Evolutionary conservation across 2,113 vertebrate species (phyloP).

Genomic region (Myotis brandtii): DNA sequence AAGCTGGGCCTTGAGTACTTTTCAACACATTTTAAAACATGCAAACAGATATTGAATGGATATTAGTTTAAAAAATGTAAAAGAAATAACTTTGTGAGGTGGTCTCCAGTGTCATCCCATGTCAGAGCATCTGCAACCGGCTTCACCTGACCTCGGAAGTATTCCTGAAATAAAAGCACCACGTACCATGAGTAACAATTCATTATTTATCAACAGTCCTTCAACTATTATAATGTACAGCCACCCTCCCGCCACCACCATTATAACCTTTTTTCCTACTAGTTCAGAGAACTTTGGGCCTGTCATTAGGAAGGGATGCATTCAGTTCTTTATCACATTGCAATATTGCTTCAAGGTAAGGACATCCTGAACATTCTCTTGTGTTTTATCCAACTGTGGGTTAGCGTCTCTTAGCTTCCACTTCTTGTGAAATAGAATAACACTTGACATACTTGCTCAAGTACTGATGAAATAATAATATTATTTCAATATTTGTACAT

Average conservation of each 20-base stretch:
- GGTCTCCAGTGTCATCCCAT: slow-evolving; percentile 87
- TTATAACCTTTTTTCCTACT: not conserved
- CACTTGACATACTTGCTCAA: not conserved
- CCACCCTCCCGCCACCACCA: too few relatives aligned
- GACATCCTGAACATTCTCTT: not conserved
- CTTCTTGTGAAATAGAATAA: not conserved
- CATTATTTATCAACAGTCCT: not conserved
- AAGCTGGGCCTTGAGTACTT: not conserved
- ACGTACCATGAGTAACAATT: not conserved
- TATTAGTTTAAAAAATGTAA: slow-evolving; percentile 32
- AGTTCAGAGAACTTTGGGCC: not conserved
- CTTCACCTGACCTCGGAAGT: slow-evolving; percentile 89
- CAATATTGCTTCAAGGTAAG: not conserved
- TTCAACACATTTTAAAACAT: not conserved
- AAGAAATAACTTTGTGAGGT: slow-evolving; percentile 79
- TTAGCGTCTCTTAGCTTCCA: not conserved
- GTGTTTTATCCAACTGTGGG: not conserved
- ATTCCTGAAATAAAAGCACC: slow-evolving; percentile 83
- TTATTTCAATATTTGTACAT: not conserved
- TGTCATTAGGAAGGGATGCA: not conserved
- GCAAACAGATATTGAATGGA: slow-evolving; percentile 8
- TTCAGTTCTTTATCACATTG: not conserved
- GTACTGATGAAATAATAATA: not conserved
- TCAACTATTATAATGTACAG: not conserved
- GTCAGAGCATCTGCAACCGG: slow-evolving; percentile 80